Evolutionary conservation across 2,797 vertebrate genomes (phyloP).

Genomic region (Phoebastria nigripes): DNA sequence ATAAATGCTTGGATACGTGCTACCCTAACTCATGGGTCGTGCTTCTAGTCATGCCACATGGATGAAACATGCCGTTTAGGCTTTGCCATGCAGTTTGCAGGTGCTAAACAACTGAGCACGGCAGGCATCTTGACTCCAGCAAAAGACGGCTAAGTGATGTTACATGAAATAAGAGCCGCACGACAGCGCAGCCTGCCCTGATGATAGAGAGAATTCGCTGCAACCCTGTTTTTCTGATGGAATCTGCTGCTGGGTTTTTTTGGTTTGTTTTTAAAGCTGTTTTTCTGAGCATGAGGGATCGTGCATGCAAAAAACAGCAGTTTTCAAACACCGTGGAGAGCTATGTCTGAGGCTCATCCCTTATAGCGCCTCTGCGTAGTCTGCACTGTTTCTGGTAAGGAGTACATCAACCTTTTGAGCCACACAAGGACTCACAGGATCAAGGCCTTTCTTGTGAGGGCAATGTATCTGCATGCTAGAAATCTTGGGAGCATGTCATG

Average conservation of each 20-base stretch:
- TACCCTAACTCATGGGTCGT: not conserved
- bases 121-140: not conserved
- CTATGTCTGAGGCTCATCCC: not conserved
- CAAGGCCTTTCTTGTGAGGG: not conserved
- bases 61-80: not conserved
- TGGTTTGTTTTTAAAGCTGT: not conserved
- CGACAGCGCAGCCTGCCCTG: not conserved
- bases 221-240: not conserved
- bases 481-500: not conserved
- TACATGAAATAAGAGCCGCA: not conserved
- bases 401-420: not conserved
- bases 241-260: not conserved
- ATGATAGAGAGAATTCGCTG: not conserved
- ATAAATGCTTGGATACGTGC: not conserved
- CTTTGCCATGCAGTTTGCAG: not conserved
- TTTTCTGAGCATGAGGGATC: not conserved
- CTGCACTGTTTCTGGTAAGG: not conserved
- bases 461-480: not conserved
- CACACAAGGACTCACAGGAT: not conserved
- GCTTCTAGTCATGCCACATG: not conserved
- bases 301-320: rapidly evolving
- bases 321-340: not conserved
- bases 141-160: not conserved
- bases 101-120: not conserved
- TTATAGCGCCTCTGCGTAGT: not conserved